These are phyloP conservation scores for Rhabdophis nuchalis DNA, from an alignment of 2,797 vertebrate species.

Conservation along the genomic window DNA sequence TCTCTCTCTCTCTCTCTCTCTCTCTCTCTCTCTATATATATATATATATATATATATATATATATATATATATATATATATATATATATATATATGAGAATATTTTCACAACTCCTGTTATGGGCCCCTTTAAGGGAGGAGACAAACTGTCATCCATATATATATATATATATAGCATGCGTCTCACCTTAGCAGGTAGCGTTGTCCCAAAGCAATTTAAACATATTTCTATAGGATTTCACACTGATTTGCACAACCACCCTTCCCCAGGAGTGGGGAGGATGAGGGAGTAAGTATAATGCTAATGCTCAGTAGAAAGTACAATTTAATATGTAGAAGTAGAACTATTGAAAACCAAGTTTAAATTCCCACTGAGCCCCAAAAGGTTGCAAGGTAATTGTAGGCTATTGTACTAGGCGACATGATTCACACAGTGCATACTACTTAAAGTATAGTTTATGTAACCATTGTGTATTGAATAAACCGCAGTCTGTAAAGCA, in stretches of 20 bases:
- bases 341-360: too few relatives aligned
- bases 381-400: background rate
- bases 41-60: too few relatives aligned
- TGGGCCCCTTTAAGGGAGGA: too few relatives aligned
- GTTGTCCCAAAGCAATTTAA: background rate
- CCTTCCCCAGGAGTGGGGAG: too few relatives aligned
- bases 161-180: background rate
- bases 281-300: background rate
- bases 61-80: too few relatives aligned
- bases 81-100: too few relatives aligned
- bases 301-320: too few relatives aligned
- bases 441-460: background rate
- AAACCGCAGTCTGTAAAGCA: background rate
- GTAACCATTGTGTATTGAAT: background rate
- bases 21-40: too few relatives aligned
- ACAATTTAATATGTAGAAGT: background rate
- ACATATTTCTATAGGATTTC: background rate
- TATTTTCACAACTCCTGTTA: too few relatives aligned
- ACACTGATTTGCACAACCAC: accelerated
- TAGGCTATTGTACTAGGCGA: too few relatives aligned
- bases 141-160: too few relatives aligned
- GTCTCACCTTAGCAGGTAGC: background rate
- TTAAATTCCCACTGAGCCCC: background rate
- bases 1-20: too few relatives aligned
- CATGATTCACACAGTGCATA: background rate